A percentile compares a stretch with the other conserved stretches of the same genome.
Evolutionary conservation across 2,888 invertebrate genomes (phyloP).

Genomic region (Mechanitis mazaeus): DNA sequence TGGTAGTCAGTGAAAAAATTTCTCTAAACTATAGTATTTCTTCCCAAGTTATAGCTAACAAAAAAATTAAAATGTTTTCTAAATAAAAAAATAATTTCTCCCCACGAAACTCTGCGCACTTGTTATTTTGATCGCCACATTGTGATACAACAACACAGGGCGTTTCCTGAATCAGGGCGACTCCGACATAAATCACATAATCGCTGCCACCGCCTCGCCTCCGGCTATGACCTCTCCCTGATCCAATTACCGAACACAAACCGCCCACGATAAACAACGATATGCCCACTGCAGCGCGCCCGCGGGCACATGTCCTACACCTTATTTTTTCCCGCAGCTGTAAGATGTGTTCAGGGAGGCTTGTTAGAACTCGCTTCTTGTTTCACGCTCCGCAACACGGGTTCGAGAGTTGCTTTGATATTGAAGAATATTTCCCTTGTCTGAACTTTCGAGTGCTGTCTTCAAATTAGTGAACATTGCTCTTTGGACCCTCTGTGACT

Average conservation of each 20-base stretch:
- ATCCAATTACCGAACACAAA: constrained; percentile 45
- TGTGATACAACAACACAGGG: constrained; percentile 28
- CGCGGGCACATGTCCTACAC: constrained; percentile 35
- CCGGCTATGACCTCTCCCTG: constrained; percentile 38
- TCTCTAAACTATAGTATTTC: too few relatives aligned
- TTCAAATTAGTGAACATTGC: constrained; percentile 53
- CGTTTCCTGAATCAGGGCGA: constrained; percentile 33
- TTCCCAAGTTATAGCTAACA: too few relatives aligned
- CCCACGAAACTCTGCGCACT: too few relatives aligned
- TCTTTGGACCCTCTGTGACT: constrained; percentile 35
- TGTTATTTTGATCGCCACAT: constrained; percentile 17
- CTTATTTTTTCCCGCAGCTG: constrained; percentile 45
- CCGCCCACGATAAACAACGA: constrained; percentile 36
- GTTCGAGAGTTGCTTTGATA: constrained; percentile 59
- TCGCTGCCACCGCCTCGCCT: constrained; percentile 40
- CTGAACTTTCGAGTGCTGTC: constrained; percentile 54
- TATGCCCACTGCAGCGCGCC: constrained; percentile 32
- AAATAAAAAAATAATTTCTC: too few relatives aligned
- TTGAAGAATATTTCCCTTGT: constrained; percentile 51
- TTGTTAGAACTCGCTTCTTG: constrained; percentile 58
- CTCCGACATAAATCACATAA: constrained; percentile 49
- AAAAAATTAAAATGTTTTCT: too few relatives aligned
- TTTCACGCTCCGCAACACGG: constrained; percentile 52
- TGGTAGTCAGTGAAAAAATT: too few relatives aligned
- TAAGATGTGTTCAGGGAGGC: constrained; percentile 50